Evolutionary conservation across 2,888 invertebrate genomes (phyloP), one percentile per base, ranked within the genome.

Genomic region (Pardosa pseudoannulata): DNA sequence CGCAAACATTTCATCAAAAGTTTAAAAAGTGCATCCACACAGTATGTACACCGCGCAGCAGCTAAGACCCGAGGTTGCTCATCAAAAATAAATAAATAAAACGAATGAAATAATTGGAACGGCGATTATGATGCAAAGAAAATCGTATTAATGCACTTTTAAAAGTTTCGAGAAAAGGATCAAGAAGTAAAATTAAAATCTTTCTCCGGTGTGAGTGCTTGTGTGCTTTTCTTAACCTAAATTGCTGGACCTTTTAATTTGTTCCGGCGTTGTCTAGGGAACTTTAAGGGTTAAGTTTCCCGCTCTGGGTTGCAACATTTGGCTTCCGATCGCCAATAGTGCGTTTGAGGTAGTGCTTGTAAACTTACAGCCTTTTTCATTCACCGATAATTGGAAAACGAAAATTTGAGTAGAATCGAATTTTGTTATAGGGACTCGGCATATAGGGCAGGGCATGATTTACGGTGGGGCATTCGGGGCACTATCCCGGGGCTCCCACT

Each of bases 231-330:
- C 78, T 85, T 85, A 85, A 85, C 83, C 83, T 29, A 85, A 85
- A 85, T 85, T 85, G 83, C 78, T 85, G 72, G 31, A 67, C 67
- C 83, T 85, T 85, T 85, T 85, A 85, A 85, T 85, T 85, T 85
- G 78, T 50, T 56, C 56, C 27, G 70, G 70, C 67, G 78, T 85
- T 78, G 83, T 78, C 83, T 65, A 41, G 83, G 78, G 73, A 78
- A 85, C 78, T 73, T 67, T 50, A 50, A 68, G 73, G 41, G 78
- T 67, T 67, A n/a, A 19, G 68, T 50, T 39, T 31, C 29, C n/a
- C 23, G 2, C 31, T 5, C 16, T 23, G 36, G 11, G 74, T n/a
- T 29, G 41, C 76, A 46, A 46, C 16, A 71, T 71, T 70, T 82
- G 76, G 76, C 71, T 67, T 7, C 5, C n/a, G 11, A 32, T 31